Conservation (phyloP, 2,888 invertebrate species). For the Pomacea canaliculata region DNA sequence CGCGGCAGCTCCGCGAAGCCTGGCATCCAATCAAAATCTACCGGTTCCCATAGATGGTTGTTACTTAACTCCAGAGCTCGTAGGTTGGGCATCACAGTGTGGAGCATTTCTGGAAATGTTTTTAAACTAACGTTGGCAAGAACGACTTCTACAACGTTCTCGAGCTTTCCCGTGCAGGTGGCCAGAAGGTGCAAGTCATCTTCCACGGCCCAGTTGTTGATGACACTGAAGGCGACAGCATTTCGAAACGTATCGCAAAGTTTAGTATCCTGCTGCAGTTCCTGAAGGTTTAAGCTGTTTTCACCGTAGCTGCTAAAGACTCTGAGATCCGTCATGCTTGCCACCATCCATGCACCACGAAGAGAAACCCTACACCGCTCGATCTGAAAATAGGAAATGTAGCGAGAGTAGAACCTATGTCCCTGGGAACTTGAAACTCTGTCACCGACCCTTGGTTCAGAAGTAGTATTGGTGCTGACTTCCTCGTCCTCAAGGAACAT, state of each 20-base stretch:
- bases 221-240: constrained; percentile 4
- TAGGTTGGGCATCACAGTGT: constrained; percentile 9
- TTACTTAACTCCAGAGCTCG: constrained; percentile 10
- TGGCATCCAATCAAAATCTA: constrained; percentile 11
- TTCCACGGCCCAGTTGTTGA: constrained; percentile 3
- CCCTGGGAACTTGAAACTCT: not conserved
- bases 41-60: constrained; percentile 11
- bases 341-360: constrained; percentile 7
- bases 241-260: constrained; percentile 9
- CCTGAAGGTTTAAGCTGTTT: not conserved
- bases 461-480: not conserved
- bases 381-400: constrained; percentile 18
- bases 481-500: constrained; percentile 10
- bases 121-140: constrained; percentile 16
- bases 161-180: not conserved
- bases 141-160: constrained; percentile 19
- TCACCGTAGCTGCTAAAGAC: not conserved
- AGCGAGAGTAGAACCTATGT: constrained; percentile 1
- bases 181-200: constrained; percentile 6
- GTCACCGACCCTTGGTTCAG: not conserved
- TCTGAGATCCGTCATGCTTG: constrained; percentile 16
- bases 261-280: not conserved
- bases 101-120: constrained; percentile 5
- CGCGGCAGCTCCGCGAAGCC: constrained; percentile 15
- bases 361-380: not conserved